These are phyloP conservation scores for Cuniculus paca DNA, from an alignment of 2,797 vertebrate species.

Conservation along the genomic window DNA sequence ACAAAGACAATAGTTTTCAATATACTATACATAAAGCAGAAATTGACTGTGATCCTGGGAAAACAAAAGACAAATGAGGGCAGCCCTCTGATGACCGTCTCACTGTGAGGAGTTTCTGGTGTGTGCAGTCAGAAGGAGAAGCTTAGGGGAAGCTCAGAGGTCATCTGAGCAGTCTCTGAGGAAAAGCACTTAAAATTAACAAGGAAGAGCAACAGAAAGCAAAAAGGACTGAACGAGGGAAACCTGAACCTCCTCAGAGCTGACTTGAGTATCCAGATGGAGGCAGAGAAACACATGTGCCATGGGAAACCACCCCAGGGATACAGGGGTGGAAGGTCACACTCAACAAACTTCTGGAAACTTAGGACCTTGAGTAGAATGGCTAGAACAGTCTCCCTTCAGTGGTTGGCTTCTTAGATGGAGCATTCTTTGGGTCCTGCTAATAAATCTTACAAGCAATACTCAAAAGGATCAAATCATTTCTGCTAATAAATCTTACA, in stretches of 20 bases:
- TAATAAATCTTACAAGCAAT: not conserved
- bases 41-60: not conserved
- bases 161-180: not conserved
- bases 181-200: not conserved
- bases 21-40: not conserved
- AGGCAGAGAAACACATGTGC: not conserved
- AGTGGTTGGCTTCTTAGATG: not conserved
- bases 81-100: not conserved
- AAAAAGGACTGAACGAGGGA: not conserved
- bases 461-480: not conserved
- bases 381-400: not conserved
- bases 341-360: not conserved
- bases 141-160: not conserved
- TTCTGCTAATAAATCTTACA: constrained; percentile 14
- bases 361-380: not conserved
- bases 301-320: not conserved
- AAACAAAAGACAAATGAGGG: not conserved
- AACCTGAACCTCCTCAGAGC: not conserved
- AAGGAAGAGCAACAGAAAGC: not conserved
- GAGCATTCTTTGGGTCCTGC: not conserved
- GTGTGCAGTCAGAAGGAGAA: not conserved
- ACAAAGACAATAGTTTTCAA: not conserved
- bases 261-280: not conserved
- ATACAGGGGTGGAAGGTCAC: too few species aligned
- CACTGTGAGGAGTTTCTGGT: not conserved